Evolutionary conservation across 2,797 vertebrate species (phyloP), one percentile per base, ranked within the genome.

Genomic region (Sardinella longiceps): DNA sequence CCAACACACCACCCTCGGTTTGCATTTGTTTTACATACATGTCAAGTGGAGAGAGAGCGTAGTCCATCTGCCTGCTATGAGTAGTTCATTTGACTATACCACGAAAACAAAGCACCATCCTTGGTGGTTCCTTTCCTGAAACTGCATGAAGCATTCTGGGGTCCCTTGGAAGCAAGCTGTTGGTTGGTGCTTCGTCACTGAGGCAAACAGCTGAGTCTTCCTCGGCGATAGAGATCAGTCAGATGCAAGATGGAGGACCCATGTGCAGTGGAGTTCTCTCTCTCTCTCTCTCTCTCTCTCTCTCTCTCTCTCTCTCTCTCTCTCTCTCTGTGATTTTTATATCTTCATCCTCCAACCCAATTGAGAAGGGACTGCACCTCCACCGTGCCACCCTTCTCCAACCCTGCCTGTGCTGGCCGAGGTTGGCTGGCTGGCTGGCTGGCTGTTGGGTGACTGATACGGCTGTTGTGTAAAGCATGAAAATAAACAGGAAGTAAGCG

Each of bases 11-110:
- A n/a, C 80, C 83, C 58, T 25, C 15, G 39, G 58, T 96, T 96
- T 95, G 95, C 94, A 95, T 95, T 89, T 89, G 89, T 33, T 94
- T 95, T 94, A 92, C 92, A 92, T 94, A 93, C 89, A 84, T 89
- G 88, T 88, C 87, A 86, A 87, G 88, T 87, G 84, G 86, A 93
- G 86, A 92, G 89, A 92, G 91, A 89, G 58, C 56, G 15, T 3
- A 81, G 70, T 81, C 80, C 84, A 88, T 89, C 89, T 89, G 90
- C 87, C 82, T 89, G 25, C 37, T 51, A 81, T 77, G 46, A 83
- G 87, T 90, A 18, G 90, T 89, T 87, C 85, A 89, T 95, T 94
- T 93, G 90, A 92, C 91, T 93, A 91, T 91, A 87, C 89, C 90
- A 90, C 90, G 88, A 92, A 89, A 92, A 91, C 92, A 88, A 90